These are phyloP conservation scores for Punctoribates punctum DNA, from an alignment of 2,888 invertebrate species.

Conservation along the genomic window DNA sequence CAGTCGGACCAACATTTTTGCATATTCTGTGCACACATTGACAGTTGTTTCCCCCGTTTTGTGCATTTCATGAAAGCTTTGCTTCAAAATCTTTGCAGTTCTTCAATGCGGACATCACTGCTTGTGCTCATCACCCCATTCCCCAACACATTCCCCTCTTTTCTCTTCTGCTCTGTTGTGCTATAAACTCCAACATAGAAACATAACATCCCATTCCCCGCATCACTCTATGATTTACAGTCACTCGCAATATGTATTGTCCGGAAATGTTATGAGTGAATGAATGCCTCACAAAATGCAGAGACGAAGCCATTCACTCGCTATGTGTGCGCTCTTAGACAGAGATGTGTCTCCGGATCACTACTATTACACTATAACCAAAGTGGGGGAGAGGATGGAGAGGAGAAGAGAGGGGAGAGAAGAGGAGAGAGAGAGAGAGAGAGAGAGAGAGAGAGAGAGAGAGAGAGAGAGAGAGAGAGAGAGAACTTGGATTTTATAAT, in stretches of 20 bases:
- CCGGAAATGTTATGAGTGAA: slow-evolving; percentile 36
- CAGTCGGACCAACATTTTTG: slow-evolving; percentile 23
- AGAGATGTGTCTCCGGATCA: no score
- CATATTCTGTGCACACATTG: slow-evolving; percentile 4
- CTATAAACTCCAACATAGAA: neutral
- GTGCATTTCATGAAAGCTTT: neutral
- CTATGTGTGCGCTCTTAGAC: no score
- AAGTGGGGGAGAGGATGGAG: neutral
- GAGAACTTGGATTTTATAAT: slow-evolving; percentile 29
- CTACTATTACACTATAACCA: neutral
- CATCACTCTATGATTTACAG: slow-evolving; percentile 34
- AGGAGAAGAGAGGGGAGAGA: neutral
- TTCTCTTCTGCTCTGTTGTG: slow-evolving; percentile 39
- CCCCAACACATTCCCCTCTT: slow-evolving; percentile 32
- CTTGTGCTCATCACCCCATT: slow-evolving; percentile 24
- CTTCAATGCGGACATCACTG: slow-evolving; percentile 16
- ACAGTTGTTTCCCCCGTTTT: slow-evolving; percentile 24
- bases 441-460: slow-evolving; percentile 40
- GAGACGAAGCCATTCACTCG: neutral
- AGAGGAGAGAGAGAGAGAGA: slow-evolving; percentile 32
- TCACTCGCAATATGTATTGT: slow-evolving; percentile 37
- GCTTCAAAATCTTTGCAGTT: slow-evolving; percentile 26
- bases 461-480: slow-evolving; percentile 38
- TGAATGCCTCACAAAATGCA: slow-evolving; percentile 8
- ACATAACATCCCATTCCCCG: slow-evolving; percentile 34